phyloP scores from a whole-genome alignment of 2,797 vertebrate species.

The Falco columbarius region DNA sequence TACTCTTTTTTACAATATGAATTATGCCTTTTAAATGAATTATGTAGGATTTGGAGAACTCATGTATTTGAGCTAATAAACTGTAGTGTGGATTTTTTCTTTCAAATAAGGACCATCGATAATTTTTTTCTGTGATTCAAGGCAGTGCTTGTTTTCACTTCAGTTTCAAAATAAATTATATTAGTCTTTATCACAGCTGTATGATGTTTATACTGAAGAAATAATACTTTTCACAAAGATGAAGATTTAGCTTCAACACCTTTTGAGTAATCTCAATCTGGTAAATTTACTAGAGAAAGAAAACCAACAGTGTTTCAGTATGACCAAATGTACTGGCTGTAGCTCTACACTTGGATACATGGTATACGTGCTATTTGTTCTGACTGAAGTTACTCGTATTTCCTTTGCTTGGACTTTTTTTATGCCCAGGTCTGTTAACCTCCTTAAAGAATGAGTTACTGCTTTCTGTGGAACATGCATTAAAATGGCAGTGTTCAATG shows the following conservation, averaged over 20 bases:
- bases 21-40: not conserved
- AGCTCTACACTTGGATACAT: not conserved
- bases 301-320: not conserved
- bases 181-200: slow-evolving; percentile 21
- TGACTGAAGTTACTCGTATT: not conserved
- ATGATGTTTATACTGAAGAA: slow-evolving; percentile 20
- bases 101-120: not conserved
- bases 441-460: not conserved
- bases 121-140: not conserved
- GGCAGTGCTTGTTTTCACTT: slow-evolving; percentile 13
- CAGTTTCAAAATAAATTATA: slow-evolving; percentile 25
- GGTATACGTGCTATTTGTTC: not conserved
- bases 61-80: slow-evolving; percentile 14
- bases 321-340: not conserved
- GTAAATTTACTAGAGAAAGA: not conserved
- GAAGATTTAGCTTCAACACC: slow-evolving; percentile 7
- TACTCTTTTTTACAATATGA: not conserved
- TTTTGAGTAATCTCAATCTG: not conserved
- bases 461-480: not conserved
- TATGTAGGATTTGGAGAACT: not conserved
- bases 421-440: not conserved
- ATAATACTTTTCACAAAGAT: not conserved
- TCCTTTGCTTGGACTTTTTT: not conserved
- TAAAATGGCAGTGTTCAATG: not conserved
- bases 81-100: not conserved